Conservation (phyloP, 2,888 invertebrate species). For the Chrysina gloriosa region DNA sequence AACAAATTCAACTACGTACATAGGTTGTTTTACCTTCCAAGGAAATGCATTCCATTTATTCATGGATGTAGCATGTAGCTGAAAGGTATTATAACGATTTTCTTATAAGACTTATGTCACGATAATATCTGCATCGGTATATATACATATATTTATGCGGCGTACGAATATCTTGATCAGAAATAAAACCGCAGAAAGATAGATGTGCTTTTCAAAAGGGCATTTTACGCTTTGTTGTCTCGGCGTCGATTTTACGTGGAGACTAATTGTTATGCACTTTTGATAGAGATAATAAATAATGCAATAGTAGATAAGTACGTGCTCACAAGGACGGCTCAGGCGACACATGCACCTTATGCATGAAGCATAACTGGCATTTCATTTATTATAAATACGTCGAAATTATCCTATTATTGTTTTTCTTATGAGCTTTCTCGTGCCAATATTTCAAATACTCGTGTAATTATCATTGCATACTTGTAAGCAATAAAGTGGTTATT, state of each 20-base stretch:
- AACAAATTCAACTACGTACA: slow-evolving; percentile 10
- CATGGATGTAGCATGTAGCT: slow-evolving; percentile 9
- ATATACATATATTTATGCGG: slow-evolving; percentile 16
- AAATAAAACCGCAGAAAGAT: slow-evolving; percentile 7
- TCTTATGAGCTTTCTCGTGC: too few species aligned
- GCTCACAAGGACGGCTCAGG: neutral
- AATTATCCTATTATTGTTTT: too few species aligned
- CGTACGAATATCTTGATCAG: slow-evolving; percentile 7
- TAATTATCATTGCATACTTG: too few species aligned
- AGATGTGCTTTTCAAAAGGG: neutral
- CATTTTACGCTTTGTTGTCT: slow-evolving; percentile 5
- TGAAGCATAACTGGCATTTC: neutral
- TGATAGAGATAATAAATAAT: slow-evolving; percentile 16
- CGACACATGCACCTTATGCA: neutral
- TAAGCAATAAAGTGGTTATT: too few species aligned
- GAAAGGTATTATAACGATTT: neutral
- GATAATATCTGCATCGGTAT: slow-evolving; percentile 14
- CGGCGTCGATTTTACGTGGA: neutral
- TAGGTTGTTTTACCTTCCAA: slow-evolving; percentile 3
- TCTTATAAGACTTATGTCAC: slow-evolving; percentile 3
- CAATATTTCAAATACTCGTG: too few species aligned
- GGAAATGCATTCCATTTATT: slow-evolving; percentile 11
- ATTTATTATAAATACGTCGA: neutral
- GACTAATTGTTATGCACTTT: slow-evolving; percentile 14
- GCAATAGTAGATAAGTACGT: slow-evolving; percentile 7